Conservation (phyloP, 2,888 invertebrate species). For the Diarsia brunnea region DNA sequence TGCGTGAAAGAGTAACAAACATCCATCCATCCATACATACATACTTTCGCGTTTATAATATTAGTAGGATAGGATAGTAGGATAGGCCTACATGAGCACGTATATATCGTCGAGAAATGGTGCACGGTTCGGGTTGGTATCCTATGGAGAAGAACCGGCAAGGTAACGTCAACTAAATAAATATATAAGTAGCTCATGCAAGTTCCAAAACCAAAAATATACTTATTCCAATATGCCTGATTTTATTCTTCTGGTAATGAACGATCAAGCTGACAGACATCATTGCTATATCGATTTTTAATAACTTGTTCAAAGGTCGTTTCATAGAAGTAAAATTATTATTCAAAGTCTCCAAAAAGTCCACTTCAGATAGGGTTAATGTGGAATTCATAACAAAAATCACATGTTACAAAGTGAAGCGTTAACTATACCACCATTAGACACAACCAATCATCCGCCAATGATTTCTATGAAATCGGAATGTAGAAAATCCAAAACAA, state of each 20-base stretch:
- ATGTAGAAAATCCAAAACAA: slow-evolving; percentile 61
- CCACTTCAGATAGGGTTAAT: not conserved
- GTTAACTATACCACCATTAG: not conserved
- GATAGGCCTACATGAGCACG: too few relatives aligned
- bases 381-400: not conserved
- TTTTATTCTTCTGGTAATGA: not conserved
- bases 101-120: too few relatives aligned
- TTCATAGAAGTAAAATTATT: not conserved
- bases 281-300: not conserved
- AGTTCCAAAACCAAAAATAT: not conserved
- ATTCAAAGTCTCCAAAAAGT: not conserved
- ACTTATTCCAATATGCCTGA: not conserved
- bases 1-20: too few relatives aligned
- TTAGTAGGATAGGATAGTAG: too few relatives aligned
- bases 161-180: too few relatives aligned
- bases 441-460: not conserved
- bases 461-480: slow-evolving; percentile 15
- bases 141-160: too few relatives aligned
- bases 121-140: too few relatives aligned
- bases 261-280: not conserved
- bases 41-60: too few relatives aligned
- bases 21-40: too few relatives aligned
- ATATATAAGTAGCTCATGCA: not conserved
- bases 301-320: not conserved
- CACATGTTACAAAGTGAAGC: not conserved